Evolutionary conservation across 1,140 invertebrate genomes (phyloP).

Genomic region (Potamilus streckersoni): DNA sequence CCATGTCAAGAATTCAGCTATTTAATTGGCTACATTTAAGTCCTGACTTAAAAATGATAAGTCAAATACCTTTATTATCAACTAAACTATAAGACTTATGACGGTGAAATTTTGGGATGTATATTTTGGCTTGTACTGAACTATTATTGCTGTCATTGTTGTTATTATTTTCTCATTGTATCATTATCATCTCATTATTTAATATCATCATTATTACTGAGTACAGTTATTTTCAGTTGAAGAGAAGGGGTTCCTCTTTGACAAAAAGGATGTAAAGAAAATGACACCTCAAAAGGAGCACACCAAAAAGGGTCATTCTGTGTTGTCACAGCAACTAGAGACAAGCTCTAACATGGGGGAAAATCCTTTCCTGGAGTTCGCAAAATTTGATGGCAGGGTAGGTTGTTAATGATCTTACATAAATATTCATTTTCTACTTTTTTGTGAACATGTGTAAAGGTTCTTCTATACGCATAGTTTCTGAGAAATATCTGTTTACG

Average conservation of each 20-base stretch:
- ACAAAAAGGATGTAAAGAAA: conserved; percentile 60
- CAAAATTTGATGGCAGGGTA: conserved; percentile 86
- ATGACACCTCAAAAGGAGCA: conserved; percentile 19
- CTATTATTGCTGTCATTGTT: neutral
- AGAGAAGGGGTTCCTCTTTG: conserved; percentile 79
- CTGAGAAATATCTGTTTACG: too few relatives aligned
- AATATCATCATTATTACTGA: too few relatives aligned
- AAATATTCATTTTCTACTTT: neutral
- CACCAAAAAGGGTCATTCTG: conserved; percentile 57
- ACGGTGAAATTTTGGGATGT: too few relatives aligned
- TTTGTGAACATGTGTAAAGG: too few relatives aligned
- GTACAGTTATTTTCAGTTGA: conserved; percentile 64
- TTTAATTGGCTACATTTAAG: too few relatives aligned
- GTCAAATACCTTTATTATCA: too few relatives aligned
- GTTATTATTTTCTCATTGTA: neutral
- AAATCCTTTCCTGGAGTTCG: conserved; percentile 90
- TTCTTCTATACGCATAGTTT: too few relatives aligned
- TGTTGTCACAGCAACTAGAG: conserved; percentile 80
- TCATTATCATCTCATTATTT: too few relatives aligned
- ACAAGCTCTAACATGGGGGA: conserved; percentile 80
- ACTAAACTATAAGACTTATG: too few relatives aligned
- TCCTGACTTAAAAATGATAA: too few relatives aligned
- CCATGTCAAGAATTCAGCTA: too few relatives aligned
- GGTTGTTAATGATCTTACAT: conserved; percentile 16
- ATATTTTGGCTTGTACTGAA: too few relatives aligned